Evolutionary conservation across 2,888 invertebrate genomes (phyloP).

Genomic region (Latrodectus elegans): DNA sequence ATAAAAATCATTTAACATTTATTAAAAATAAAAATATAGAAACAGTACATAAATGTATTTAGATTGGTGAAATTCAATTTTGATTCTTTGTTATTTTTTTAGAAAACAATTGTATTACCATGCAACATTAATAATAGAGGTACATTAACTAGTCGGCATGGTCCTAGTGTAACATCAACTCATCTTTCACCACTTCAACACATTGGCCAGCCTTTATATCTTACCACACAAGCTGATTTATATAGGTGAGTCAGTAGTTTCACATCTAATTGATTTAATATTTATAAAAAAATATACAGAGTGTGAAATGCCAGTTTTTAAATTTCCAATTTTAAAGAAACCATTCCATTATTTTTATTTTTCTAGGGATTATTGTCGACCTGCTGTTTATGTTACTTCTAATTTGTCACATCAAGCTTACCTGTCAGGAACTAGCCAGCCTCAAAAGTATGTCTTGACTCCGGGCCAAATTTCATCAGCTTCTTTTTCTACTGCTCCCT

Average conservation of each 20-base stretch:
- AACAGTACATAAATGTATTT: no score
- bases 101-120: constrained; percentile 52
- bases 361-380: constrained; percentile 79
- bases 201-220: constrained; percentile 80
- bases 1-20: no score
- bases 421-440: constrained; percentile 70
- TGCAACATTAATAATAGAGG: constrained; percentile 44
- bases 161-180: constrained; percentile 74
- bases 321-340: background rate
- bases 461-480: constrained; percentile 77
- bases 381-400: constrained; percentile 80
- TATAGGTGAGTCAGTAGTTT: constrained; percentile 62
- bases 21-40: no score
- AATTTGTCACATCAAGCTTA: constrained; percentile 76
- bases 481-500: constrained; percentile 75
- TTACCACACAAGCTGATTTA: constrained; percentile 71
- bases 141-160: constrained; percentile 55
- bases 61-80: no score
- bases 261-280: background rate
- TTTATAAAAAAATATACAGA: background rate
- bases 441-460: constrained; percentile 74
- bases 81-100: background rate
- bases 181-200: constrained; percentile 78
- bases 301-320: background rate
- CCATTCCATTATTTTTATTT: constrained; percentile 4